phyloP scores from a whole-genome alignment of 64 coral and sea anemone genomes.

The Dendronephthya gigantea region DNA sequence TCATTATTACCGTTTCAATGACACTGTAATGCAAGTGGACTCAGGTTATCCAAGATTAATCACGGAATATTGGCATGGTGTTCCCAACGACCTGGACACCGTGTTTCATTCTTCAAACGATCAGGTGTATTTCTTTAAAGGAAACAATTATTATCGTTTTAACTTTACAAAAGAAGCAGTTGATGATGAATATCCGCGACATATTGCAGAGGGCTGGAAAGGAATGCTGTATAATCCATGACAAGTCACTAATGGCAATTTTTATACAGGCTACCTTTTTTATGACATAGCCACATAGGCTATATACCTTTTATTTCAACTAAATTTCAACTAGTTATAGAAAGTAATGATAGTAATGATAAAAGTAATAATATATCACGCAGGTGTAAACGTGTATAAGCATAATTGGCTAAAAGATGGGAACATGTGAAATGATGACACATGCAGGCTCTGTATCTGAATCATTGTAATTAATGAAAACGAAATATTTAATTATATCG shows the following conservation, averaged over 20 bases:
- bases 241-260: neutral
- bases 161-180: slow-evolving; percentile 4
- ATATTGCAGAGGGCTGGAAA: neutral
- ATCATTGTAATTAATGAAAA: too few species aligned
- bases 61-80: neutral
- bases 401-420: too few species aligned
- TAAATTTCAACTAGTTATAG: too few species aligned
- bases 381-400: too few species aligned
- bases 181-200: slow-evolving; percentile 10
- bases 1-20: neutral
- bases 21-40: neutral
- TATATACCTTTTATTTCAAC: too few species aligned
- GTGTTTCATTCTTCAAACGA: neutral
- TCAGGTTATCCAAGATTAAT: slow-evolving; percentile 2
- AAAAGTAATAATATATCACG: too few species aligned
- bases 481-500: too few species aligned
- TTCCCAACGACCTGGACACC: neutral
- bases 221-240: slow-evolving; percentile 4
- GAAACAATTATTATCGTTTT: slow-evolving; percentile 4
- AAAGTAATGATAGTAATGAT: too few species aligned
- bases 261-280: neutral
- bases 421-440: too few species aligned
- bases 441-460: too few species aligned
- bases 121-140: slow-evolving; percentile 13
- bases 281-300: neutral